Base-by-base conservation (phyloP, 2,888 invertebrate genomes). In the Polydrusus cervinus region DNA sequence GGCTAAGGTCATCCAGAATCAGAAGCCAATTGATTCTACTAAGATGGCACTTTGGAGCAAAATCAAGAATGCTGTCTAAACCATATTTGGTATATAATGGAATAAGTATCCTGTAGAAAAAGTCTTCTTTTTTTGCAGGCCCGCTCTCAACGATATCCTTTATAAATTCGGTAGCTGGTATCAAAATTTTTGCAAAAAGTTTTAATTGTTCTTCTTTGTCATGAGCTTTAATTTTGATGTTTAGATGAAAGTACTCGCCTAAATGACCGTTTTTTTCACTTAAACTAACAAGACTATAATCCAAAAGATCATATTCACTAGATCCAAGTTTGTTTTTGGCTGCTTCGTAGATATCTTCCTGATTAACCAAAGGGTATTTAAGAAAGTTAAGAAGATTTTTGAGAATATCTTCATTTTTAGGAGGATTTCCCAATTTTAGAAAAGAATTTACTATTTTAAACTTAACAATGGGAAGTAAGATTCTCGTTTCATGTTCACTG, bases 71-170 rank as follows among this genome's bases (percentile, higher is more conserved):
- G 74, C 51, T 75, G 45, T 57, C 69, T 16, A 81, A 84, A 80
- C 45, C 82, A 78, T 64, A 78, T 75, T 45, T 83, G 77, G 0
- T 89, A 87, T 77, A 61, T 40, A 73, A 38, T 6, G 89, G 79
- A 6, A 89, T 80, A 61, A 88, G 80, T 8, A 69, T 78, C 43
- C 83, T 81, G 76, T 89, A 90, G 40, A 90, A 87, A 0, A 81
- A 81, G 49, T 78, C 70, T 75, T 84, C 83, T 74, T 81, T 83
- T 38, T 72, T 64, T 10, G 20, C 70, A 18, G 69, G 57, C 6
- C 73, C 73, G 9, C 1, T 13, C 38, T 66, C 43, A 8, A 66
- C 9, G 20, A 73, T 25, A 45, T 18, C n/a, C 38, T 70, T 8
- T 13, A 51, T 2, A 0, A 49, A 0, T 6, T 67, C 70, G 5